phyloP scores from a whole-genome alignment of 2,888 invertebrate genomes.

The Notodonta dromedarius region DNA sequence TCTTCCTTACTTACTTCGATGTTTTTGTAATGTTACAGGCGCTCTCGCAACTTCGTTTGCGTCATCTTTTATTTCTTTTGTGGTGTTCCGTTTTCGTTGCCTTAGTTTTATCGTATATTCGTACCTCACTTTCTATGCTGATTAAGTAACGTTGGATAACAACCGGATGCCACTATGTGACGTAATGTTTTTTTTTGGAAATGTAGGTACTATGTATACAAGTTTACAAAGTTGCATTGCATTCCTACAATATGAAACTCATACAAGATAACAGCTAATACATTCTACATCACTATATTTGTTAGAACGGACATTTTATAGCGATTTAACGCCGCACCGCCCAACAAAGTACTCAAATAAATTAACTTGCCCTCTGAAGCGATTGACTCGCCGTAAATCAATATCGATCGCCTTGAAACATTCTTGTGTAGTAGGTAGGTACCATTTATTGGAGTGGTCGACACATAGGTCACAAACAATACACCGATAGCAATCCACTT shows the following conservation, averaged over 20 bases:
- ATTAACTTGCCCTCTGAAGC: constrained; percentile 20
- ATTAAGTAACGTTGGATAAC: too few species aligned
- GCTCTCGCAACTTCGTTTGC: constrained; percentile 23
- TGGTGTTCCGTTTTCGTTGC: constrained; percentile 12
- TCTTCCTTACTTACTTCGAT: constrained; percentile 28
- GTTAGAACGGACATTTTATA: neutral
- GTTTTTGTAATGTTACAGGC: constrained; percentile 28
- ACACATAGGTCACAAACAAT: constrained; percentile 40
- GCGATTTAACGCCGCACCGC: neutral
- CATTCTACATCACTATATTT: too few species aligned
- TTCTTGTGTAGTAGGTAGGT: constrained; percentile 9
- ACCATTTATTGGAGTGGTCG: constrained; percentile 30
- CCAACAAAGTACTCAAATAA: constrained; percentile 12
- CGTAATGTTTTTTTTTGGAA: too few species aligned
- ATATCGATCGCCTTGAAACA: constrained; percentile 26
- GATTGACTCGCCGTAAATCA: constrained; percentile 28
- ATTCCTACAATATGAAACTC: too few species aligned
- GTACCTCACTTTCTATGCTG: neutral
- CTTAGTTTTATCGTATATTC: neutral
- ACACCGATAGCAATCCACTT: constrained; percentile 51
- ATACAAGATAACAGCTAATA: too few species aligned
- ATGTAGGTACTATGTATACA: too few species aligned
- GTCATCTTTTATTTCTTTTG: constrained; percentile 23
- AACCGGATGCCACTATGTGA: too few species aligned
- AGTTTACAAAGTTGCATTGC: neutral